Base-by-base conservation (phyloP, 2,888 invertebrate genomes). In the Xestia sexstrigata region DNA sequence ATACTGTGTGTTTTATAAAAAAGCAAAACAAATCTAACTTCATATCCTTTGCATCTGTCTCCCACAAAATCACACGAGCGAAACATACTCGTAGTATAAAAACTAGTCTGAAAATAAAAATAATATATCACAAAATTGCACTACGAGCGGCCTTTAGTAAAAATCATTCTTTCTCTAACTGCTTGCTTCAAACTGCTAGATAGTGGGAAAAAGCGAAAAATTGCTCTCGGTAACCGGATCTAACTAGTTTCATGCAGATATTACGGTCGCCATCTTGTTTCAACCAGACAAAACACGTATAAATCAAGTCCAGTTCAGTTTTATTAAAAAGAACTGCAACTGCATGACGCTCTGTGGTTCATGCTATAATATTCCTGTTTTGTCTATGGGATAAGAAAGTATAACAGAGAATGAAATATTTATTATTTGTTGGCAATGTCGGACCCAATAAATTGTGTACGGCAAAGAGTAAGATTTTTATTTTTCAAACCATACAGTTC, bases 181-280 rank as follows among this genome's bases (percentile, higher is more conserved):
- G 86, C 89, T 87, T 78, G 89, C 89, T 88, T 89, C 83, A 90
- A 90, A 90, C 80, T 90, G 91, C 91, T 91, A 91, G 92, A 93
- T 90, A 91, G 90, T 85, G 85, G 79, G 88, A 91, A 92, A 92
- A 91, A 91, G 92, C 90, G 91, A 91, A 92, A 94, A 93, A 94
- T 93, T 92, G 93, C 90, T 89, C 91, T 91, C 89, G 86, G 86
- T 84, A 90, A 85, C 89, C 87, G 89, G 91, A 91, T 90, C 87
- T 89, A 91, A 91, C 91, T 89, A 89, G 92, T 90, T 93, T 85
- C 89, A 92, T 92, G 92, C 93, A 93, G 93, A 94, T 94, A 95
- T 94, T 94, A 93, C 92, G 87, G 88, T 81, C 91, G 92, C 93
- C 93, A 93, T 94, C 94, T 93, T 94, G 94, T 93, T 92, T 91